phyloP scores from a whole-genome alignment of 2,888 invertebrate genomes.

The Chrysomela aeneicollis region DNA sequence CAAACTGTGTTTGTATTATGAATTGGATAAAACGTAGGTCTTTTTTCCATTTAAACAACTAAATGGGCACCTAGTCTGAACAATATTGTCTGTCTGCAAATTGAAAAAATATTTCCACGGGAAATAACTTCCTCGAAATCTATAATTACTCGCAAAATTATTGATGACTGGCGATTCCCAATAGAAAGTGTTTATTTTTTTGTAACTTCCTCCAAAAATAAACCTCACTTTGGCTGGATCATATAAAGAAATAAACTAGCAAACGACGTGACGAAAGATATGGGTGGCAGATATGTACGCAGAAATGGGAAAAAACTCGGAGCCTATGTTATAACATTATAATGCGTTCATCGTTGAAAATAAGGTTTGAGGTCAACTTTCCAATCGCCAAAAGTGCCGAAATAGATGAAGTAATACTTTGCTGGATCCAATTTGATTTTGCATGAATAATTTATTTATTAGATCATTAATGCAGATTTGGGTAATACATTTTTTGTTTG shows the following conservation, averaged over 20 bases:
- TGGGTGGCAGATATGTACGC: background rate
- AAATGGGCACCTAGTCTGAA: no score
- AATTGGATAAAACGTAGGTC: no score
- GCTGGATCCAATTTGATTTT: background rate
- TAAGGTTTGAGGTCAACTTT: background rate
- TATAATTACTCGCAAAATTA: background rate
- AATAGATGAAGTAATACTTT: background rate
- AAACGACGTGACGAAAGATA: background rate
- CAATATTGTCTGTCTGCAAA: no score
- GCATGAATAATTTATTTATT: background rate
- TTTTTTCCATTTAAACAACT: no score
- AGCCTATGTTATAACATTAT: no score
- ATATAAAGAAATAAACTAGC: background rate
- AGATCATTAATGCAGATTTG: background rate
- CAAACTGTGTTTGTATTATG: no score
- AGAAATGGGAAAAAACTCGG: background rate
- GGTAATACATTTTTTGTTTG: constrained; percentile 13
- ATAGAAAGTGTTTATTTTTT: constrained; percentile 1
- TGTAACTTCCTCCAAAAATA: background rate
- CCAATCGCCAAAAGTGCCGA: background rate
- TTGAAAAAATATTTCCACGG: background rate
- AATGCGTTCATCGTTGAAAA: background rate
- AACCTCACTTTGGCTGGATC: background rate
- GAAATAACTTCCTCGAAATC: background rate
- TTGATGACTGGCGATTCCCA: background rate